Evolutionary conservation across 2,797 vertebrate species (phyloP), one percentile per base, ranked within the genome.

Genomic region (Apogon hyalosoma): DNA sequence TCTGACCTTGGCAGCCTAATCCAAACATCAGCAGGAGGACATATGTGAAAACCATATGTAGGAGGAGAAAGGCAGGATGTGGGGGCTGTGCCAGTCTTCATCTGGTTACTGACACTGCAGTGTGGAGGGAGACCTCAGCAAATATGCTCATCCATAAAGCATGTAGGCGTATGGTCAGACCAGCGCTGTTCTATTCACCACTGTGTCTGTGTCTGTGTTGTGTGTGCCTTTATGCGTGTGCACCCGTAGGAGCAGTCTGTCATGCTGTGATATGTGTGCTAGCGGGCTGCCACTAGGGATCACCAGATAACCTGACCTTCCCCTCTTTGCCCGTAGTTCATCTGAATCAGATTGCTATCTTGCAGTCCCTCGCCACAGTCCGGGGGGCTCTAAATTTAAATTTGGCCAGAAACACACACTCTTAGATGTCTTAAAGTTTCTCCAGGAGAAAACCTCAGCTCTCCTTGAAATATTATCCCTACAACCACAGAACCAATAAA

Each of bases 71-170:
- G 75, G 77, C 65, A 77, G 83, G 87, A 84, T 57, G 76, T 48
- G 63, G 75, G 77, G 84, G 73, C 66, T 6, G 36, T 77, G 84
- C 85, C 82, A 78, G 80, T 79, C 75, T 84, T 87, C 82, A 70
- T 88, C 85, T 85, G 79, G 84, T 79, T 77, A 75, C 78, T 85
- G 83, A 90, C 82, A 81, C 71, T 43, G 67, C 68, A 63, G 76
- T 4, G 79, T 12, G 65, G 75, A 78, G 72, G 75, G 71, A 80
- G 82, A 80, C 78, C 69, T 87, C 83, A 36, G 85, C 80, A 84
- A 86, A 87, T 52, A 84, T 38, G 79, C 77, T 87, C 76, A 82
- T 85, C 80, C 86, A 85, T 89, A 90, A 92, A 93, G 84, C 83
- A 90, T 71, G 79, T 66, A 63, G 74, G 63, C 51, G 38, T 40